phyloP scores from a whole-genome alignment of 2,797 vertebrate species.

The Echiichthys vipera region DNA sequence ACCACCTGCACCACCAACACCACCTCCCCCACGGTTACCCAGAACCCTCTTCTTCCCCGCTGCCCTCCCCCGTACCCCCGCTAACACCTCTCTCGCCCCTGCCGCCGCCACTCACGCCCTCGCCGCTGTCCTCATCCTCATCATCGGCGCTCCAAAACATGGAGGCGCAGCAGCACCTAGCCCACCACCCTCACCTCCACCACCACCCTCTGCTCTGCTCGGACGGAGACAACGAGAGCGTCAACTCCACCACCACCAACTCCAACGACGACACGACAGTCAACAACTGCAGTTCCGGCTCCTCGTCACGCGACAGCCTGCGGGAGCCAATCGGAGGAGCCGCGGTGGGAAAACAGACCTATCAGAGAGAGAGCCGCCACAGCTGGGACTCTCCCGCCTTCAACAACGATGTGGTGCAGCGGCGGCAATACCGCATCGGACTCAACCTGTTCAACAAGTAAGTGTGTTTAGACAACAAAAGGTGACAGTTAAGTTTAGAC shows the following conservation, averaged over 20 bases:
- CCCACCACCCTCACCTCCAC: constrained; percentile 68
- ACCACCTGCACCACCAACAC: constrained; percentile 78
- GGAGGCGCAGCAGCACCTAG: constrained; percentile 79
- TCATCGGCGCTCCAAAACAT: constrained; percentile 76
- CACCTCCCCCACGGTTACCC: constrained; percentile 71
- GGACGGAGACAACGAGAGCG: constrained; percentile 93
- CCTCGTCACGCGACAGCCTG: constrained; percentile 92
- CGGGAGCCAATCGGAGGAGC: constrained; percentile 80
- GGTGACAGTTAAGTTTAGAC: too few relatives aligned
- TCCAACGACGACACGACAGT: constrained; percentile 90
- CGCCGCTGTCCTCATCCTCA: constrained; percentile 79
- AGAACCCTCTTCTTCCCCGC: constrained; percentile 80
- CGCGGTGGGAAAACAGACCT: constrained; percentile 88
- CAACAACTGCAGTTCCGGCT: constrained; percentile 96
- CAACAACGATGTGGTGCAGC: constrained; percentile 93
- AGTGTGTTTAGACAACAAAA: too few relatives aligned
- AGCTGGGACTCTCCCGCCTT: constrained; percentile 96
- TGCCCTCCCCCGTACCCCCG: constrained; percentile 74
- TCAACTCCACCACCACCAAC: constrained; percentile 95
- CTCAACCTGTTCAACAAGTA: constrained; percentile 98
- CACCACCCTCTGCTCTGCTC: constrained; percentile 83
- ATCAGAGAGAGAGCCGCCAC: constrained; percentile 92
- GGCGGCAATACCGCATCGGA: constrained; percentile 94
- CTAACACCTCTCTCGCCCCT: constrained; percentile 73
- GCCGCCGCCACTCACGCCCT: constrained; percentile 79